These are phyloP conservation scores for Sphinx pinastri DNA, from an alignment of 2,888 invertebrate genomes.

Conservation along the genomic window DNA sequence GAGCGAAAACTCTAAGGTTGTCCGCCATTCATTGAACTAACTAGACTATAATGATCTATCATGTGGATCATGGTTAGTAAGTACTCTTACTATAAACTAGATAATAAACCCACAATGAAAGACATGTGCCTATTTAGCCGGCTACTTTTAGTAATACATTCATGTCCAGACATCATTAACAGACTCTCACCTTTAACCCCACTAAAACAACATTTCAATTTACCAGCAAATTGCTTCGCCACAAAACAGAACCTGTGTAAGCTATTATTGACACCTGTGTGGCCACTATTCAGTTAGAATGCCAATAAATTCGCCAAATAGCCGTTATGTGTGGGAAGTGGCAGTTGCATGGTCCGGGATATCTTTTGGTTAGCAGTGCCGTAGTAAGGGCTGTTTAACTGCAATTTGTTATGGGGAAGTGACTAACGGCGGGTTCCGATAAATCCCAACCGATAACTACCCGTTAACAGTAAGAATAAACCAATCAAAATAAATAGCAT, in stretches of 20 bases:
- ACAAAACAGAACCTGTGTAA: constrained; percentile 45
- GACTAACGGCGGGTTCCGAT: too few relatives aligned
- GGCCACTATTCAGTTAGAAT: constrained; percentile 55
- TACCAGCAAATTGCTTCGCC: constrained; percentile 35
- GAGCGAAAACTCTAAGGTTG: too few relatives aligned
- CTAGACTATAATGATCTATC: too few relatives aligned
- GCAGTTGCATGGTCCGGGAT: constrained; percentile 51
- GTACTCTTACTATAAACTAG: background rate
- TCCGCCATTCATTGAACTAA: too few relatives aligned
- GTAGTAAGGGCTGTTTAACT: background rate
- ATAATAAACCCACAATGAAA: too few relatives aligned
- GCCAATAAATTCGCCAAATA: constrained; percentile 63
- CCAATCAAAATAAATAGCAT: too few relatives aligned
- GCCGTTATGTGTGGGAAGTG: constrained; percentile 60
- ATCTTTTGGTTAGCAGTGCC: constrained; percentile 7
- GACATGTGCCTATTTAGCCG: too few relatives aligned
- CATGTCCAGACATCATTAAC: background rate
- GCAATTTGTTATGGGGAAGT: too few relatives aligned
- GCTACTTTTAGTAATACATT: too few relatives aligned
- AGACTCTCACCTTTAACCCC: background rate
- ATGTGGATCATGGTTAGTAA: background rate
- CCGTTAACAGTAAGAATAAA: too few relatives aligned
- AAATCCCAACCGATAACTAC: too few relatives aligned
- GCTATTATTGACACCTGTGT: constrained; percentile 69
- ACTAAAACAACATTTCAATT: constrained; percentile 37